Base-by-base conservation (phyloP, 2,113 vertebrate genomes). In the Globicephala melas region DNA sequence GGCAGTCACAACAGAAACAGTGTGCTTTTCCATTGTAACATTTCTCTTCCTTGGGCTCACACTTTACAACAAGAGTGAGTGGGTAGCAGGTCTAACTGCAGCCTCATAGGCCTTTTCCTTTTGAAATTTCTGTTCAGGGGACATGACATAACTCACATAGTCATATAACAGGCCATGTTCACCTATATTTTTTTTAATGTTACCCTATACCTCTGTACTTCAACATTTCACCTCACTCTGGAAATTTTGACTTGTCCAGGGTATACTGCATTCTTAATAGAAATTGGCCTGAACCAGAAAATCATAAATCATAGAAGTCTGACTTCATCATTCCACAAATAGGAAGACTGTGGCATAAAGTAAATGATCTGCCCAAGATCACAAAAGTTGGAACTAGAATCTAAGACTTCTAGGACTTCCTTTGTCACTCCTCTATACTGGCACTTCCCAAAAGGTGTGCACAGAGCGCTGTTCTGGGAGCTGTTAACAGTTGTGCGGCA, bases 301-400 rank as follows among this genome's bases (percentile, higher is more conserved):
- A 93, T 96, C 93, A 82, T 97, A 97, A 97, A 91, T 96, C 91
- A 94, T 11, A 95, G 47, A 23, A 74, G 33, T 60, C 93, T 97
- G 91, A 97, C 89, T 93, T 97, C 89, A 95, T 84, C 62, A 76
- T 11, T 94, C 70, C 65, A 85, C 91, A 90, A 62, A 85, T 81
- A 44, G 96, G 84, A 84, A 95, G 92, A 90, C 79, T 73, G 1
- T 94, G 86, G 50, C 79, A 92, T 83, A 94, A 79, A 86, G 71
- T 97, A 60, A 89, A 50, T 41, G 41, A 95, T 96, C 83, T 94
- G 21, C 80, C 91, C 74, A 86, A 96, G 65, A 92, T 96, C 85
- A 96, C 90, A 97, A 83, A 97, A 95, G 63, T 86, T 96, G 50
- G 58, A 85, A 85, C 74, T 89, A 80, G 89, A 91, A 89, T 76